phyloP scores from a whole-genome alignment of 1,140 invertebrate genomes.

The Trigoniulus corallinus region DNA sequence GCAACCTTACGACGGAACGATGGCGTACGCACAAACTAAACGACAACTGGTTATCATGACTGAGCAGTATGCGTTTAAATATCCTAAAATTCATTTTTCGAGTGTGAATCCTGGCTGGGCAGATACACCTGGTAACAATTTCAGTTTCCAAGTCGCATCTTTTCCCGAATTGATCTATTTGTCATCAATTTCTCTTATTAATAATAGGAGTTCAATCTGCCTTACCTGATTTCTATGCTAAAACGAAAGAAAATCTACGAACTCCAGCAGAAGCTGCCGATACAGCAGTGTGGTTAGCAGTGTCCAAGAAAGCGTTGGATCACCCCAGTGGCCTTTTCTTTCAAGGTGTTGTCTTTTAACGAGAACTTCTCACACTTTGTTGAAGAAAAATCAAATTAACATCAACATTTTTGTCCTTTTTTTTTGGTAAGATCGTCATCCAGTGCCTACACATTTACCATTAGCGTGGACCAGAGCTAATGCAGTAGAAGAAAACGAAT shows the following conservation, averaged over 20 bases:
- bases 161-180: too few relatives aligned
- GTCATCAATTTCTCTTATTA: too few relatives aligned
- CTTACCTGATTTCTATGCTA: constrained; percentile 31
- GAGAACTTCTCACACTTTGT: neutral
- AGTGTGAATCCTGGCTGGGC: constrained; percentile 36
- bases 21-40: constrained; percentile 36
- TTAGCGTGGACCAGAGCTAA: neutral
- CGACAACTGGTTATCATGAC: constrained; percentile 33
- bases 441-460: neutral
- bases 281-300: constrained; percentile 32
- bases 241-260: constrained; percentile 29
- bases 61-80: constrained; percentile 26
- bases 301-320: constrained; percentile 23
- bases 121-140: constrained; percentile 32
- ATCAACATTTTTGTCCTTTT: neutral
- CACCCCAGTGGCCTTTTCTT: neutral
- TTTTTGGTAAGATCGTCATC: neutral
- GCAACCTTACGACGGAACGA: constrained; percentile 30
- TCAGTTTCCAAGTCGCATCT: constrained; percentile 24
- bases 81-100: constrained; percentile 31
- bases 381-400: neutral
- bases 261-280: constrained; percentile 33
- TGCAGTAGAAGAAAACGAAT: neutral
- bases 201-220: constrained; percentile 10
- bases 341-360: neutral